phyloP scores from a whole-genome alignment of 2,888 invertebrate genomes.

The Polylopha cassiicola region DNA sequence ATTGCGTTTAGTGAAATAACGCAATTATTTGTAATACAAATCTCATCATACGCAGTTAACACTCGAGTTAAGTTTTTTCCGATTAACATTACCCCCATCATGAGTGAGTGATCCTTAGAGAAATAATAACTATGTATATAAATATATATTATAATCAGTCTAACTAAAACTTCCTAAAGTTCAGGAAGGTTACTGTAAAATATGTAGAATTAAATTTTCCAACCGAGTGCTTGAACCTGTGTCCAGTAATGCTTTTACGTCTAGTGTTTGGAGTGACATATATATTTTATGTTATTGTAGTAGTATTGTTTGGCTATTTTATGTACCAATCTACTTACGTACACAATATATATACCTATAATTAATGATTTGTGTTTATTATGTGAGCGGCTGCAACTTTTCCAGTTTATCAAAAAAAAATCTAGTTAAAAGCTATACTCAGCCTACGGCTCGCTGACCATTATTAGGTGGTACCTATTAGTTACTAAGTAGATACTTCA shows the following conservation, averaged over 20 bases:
- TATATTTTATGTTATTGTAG: constrained; percentile 28
- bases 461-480: too few relatives aligned
- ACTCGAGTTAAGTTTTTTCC: constrained; percentile 54
- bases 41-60: constrained; percentile 73
- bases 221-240: constrained; percentile 16
- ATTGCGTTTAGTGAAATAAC: too few relatives aligned
- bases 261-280: constrained; percentile 27
- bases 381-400: too few relatives aligned
- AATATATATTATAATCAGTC: constrained; percentile 26
- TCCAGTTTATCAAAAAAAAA: too few relatives aligned
- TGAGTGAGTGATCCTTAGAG: constrained; percentile 43
- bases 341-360: too few relatives aligned
- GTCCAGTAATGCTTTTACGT: constrained; percentile 23
- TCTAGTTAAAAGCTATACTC: too few relatives aligned
- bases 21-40: constrained; percentile 37
- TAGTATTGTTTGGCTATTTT: constrained; percentile 72
- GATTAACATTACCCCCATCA: constrained; percentile 50
- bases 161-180: constrained; percentile 48
- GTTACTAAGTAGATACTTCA: too few relatives aligned
- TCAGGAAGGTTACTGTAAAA: constrained; percentile 46
- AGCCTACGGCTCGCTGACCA: too few relatives aligned
- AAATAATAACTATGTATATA: constrained; percentile 28
- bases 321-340: constrained; percentile 46
- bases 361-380: too few relatives aligned
- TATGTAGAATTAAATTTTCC: background rate